Evolutionary conservation across 1,140 invertebrate species (phyloP).

Genomic region (Leptinotarsa defecta): DNA sequence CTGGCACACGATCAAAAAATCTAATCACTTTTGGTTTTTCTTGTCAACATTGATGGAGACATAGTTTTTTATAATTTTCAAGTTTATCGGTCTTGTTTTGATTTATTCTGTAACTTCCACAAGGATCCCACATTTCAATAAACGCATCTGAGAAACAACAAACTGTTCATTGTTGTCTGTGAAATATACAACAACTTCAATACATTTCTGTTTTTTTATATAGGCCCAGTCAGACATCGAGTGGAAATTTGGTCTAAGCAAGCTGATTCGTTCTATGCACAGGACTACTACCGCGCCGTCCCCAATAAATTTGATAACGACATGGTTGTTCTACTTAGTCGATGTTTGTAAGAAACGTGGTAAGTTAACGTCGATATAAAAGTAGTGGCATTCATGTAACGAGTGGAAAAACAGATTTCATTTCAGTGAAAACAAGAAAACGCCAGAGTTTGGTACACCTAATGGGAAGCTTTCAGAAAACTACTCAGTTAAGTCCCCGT

Average conservation of each 20-base stretch:
- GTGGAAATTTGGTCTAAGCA: constrained; percentile 99
- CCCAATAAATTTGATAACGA: constrained; percentile 94
- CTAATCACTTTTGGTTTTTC: too few relatives aligned
- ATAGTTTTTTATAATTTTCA: too few relatives aligned
- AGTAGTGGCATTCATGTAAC: constrained; percentile 16
- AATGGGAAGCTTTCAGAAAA: constrained; percentile 74
- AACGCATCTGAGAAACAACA: too few relatives aligned
- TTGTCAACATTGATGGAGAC: too few relatives aligned
- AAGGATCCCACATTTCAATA: too few relatives aligned
- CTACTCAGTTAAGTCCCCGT: constrained; percentile 70
- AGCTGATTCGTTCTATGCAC: constrained; percentile 98
- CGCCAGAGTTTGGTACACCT: constrained; percentile 79
- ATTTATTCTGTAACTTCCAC: too few relatives aligned
- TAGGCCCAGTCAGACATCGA: constrained; percentile 99
- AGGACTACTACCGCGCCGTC: constrained; percentile 96
- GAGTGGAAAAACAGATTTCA: constrained; percentile 34
- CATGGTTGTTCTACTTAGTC: constrained; percentile 85
- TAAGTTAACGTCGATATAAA: constrained; percentile 47
- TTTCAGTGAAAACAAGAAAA: constrained; percentile 63
- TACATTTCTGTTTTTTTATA: neutral
- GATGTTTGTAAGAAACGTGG: constrained; percentile 78
- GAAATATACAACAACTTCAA: too few relatives aligned
- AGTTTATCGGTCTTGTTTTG: too few relatives aligned
- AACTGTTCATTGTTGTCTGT: too few relatives aligned
- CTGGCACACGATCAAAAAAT: too few relatives aligned